Percentiles rank a stretch among this genome's conserved stretches.
Conservation (phyloP, 2,113 vertebrate species). For the Tamias sibiricus region DNA sequence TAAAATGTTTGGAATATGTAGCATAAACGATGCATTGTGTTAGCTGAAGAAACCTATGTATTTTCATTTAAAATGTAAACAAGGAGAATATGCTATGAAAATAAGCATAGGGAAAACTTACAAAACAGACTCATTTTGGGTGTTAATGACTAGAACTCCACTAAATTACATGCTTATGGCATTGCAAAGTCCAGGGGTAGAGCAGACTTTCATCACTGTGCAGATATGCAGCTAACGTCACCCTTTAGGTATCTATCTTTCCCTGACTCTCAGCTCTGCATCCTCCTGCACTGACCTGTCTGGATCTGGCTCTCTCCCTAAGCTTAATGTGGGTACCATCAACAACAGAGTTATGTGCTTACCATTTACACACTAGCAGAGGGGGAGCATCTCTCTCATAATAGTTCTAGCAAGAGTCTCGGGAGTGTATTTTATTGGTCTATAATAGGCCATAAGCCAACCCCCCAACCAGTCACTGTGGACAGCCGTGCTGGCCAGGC, state of each 20-base stretch:
- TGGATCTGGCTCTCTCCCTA: not conserved
- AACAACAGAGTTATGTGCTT: not conserved
- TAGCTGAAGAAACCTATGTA: not conserved
- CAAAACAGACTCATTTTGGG: not conserved
- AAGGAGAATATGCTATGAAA: not conserved
- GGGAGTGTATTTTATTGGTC: not conserved
- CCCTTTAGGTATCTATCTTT: not conserved
- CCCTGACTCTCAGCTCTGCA: not conserved
- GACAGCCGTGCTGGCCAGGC: not conserved
- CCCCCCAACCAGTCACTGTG: not conserved
- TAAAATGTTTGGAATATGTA: not conserved
- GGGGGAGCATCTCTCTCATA: not conserved
- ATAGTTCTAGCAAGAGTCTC: not conserved
- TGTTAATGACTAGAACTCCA: not conserved
- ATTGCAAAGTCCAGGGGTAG: not conserved
- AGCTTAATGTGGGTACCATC: not conserved
- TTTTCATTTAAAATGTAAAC: slow-evolving; percentile 11
- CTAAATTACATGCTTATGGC: not conserved
- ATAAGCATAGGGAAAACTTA: not conserved
- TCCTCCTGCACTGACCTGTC: not conserved
- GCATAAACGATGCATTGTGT: not conserved
- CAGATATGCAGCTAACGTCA: not conserved
- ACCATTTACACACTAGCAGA: not conserved
- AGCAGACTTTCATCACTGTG: not conserved
- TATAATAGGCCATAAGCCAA: not conserved